Percentiles rank a stretch among this genome's conserved stretches.
Evolutionary conservation across 2,888 invertebrate genomes (phyloP).

Genomic region (Nycteola revayana): DNA sequence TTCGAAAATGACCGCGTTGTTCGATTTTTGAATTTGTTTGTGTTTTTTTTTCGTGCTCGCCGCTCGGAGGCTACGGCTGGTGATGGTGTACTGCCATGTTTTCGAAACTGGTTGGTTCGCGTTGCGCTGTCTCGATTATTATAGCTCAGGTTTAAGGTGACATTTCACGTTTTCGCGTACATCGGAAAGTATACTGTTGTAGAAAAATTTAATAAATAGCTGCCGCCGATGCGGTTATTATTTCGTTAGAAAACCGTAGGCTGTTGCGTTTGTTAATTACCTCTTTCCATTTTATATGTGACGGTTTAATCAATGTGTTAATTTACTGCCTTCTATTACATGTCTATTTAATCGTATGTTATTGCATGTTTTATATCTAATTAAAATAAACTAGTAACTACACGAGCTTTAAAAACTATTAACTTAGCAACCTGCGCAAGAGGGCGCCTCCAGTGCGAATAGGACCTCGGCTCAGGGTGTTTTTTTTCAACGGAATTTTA

Average conservation of each 20-base stretch:
- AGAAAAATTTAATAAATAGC: constrained; percentile 53
- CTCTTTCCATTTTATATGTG: not conserved
- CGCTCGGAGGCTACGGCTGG: constrained; percentile 41
- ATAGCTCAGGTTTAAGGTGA: constrained; percentile 40
- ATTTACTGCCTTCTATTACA: no score
- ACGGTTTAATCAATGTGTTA: not conserved
- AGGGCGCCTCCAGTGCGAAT: no score
- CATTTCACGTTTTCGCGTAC: constrained; percentile 41
- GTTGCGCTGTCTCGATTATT: constrained; percentile 57
- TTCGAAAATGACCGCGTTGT: constrained; percentile 30
- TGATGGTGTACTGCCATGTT: constrained; percentile 59
- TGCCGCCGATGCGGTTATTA: constrained; percentile 20
- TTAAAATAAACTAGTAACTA: no score
- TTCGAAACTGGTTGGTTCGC: constrained; percentile 57
- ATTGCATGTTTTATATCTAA: no score
- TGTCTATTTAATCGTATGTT: no score
- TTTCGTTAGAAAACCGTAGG: constrained; percentile 26
- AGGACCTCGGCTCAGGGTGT: no score
- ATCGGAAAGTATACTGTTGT: constrained; percentile 57
- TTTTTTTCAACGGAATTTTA: no score
- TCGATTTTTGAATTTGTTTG: constrained; percentile 30
- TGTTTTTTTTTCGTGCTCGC: constrained; percentile 22
- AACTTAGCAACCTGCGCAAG: no score
- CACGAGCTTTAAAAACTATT: no score
- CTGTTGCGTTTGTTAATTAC: constrained; percentile 13